These are phyloP conservation scores for Andrena bucephala DNA, from an alignment of 2,888 invertebrate genomes.

Conservation along the genomic window DNA sequence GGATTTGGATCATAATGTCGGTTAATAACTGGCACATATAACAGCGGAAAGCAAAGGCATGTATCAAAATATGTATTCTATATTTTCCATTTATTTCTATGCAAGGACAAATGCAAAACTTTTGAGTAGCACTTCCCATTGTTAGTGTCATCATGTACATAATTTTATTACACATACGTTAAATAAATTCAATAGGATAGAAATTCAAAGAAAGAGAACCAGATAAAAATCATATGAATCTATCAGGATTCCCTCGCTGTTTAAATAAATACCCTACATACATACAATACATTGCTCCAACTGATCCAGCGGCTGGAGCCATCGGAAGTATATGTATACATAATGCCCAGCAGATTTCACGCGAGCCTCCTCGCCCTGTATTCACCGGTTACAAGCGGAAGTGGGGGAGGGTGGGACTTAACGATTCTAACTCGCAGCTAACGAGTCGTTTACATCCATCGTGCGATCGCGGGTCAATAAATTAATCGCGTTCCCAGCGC, in stretches of 20 bases:
- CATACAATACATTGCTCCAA: background rate
- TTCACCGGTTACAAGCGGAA: slow-evolving; percentile 28
- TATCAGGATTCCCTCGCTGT: background rate
- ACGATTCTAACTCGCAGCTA: slow-evolving; percentile 37
- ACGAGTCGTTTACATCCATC: slow-evolving; percentile 51
- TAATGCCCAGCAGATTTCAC: slow-evolving; percentile 33
- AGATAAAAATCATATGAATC: background rate
- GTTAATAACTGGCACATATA: too few species aligned
- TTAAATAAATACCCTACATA: background rate
- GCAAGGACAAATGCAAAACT: too few species aligned
- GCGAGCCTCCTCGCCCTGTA: slow-evolving; percentile 16
- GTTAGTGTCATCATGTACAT: too few species aligned
- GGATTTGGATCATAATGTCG: too few species aligned
- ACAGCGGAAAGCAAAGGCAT: too few species aligned
- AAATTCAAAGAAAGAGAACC: background rate
- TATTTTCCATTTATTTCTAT: too few species aligned
- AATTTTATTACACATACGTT: too few species aligned
- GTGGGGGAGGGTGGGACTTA: slow-evolving; percentile 12
- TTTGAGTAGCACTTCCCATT: too few species aligned
- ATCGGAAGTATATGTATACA: slow-evolving; percentile 3
- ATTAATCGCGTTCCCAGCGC: slow-evolving; percentile 55
- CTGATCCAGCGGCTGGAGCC: slow-evolving; percentile 10
- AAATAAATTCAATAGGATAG: too few species aligned
- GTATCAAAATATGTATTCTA: too few species aligned
- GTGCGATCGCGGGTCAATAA: slow-evolving; percentile 64